Evolutionary conservation across 1,140 invertebrate species (phyloP).

Genomic region (Idris sp.): DNA sequence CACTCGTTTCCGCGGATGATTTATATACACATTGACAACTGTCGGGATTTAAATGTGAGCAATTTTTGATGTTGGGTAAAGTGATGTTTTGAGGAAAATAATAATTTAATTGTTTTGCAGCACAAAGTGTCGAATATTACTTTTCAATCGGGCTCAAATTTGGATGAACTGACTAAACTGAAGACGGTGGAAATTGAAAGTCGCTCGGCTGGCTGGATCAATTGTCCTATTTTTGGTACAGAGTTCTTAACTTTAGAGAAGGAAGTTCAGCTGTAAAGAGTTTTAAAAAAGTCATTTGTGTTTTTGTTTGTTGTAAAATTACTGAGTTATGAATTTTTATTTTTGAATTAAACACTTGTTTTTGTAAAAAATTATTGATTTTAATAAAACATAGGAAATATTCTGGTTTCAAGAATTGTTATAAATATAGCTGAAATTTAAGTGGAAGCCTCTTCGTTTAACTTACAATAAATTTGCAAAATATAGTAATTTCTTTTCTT

Average conservation of each 20-base stretch:
- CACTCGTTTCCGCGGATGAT: constrained; percentile 83
- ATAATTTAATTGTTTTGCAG: constrained; percentile 79
- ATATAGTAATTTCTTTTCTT: constrained; percentile 1
- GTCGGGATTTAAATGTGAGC: constrained; percentile 89
- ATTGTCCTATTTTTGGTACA: constrained; percentile 87
- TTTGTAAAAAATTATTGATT: background rate
- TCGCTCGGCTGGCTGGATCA: constrained; percentile 90
- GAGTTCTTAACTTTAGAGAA: no score
- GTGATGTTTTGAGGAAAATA: constrained; percentile 11
- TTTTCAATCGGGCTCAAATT: constrained; percentile 88
- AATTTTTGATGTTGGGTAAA: constrained; percentile 3
- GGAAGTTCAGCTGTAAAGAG: no score
- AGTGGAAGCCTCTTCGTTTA: no score
- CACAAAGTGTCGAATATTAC: constrained; percentile 92
- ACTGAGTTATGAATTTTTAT: no score
- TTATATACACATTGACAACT: constrained; percentile 95
- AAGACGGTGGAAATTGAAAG: constrained; percentile 90
- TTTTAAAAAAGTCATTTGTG: no score
- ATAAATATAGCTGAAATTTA: no score
- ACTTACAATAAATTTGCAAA: no score
- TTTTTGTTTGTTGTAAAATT: no score
- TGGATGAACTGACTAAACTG: constrained; percentile 89
- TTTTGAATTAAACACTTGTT: no score
- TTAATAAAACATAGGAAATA: no score
- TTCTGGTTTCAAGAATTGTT: no score